phyloP scores from a whole-genome alignment of 2,113 vertebrate species.

The Mastomys coucha region DNA sequence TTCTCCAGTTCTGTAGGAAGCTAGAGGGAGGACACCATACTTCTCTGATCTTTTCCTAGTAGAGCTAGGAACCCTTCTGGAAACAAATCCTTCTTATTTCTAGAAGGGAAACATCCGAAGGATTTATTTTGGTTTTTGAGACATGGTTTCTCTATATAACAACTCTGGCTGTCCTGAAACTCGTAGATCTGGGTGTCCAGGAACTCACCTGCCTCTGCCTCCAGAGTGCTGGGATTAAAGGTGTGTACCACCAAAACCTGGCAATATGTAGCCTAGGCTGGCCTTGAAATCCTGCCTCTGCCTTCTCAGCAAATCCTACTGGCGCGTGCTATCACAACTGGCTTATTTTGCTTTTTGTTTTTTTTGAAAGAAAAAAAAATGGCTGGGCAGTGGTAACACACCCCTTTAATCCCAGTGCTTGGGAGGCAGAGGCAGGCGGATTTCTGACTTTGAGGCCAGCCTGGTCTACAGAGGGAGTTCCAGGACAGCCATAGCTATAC shows the following conservation, averaged over 20 bases:
- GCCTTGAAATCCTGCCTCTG: neutral
- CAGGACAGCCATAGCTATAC: too few species aligned
- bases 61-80: neutral
- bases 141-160: neutral
- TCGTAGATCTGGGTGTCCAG: neutral
- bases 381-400: too few species aligned
- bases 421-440: too few species aligned
- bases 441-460: too few species aligned
- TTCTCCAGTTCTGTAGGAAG: neutral
- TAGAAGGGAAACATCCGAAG: constrained; percentile 42
- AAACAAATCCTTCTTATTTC: constrained; percentile 16
- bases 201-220: neutral
- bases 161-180: neutral
- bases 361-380: neutral
- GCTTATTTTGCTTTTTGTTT: neutral
- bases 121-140: neutral
- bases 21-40: neutral
- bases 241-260: too few species aligned
- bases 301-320: neutral
- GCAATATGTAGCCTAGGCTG: neutral
- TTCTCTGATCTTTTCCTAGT: neutral
- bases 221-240: neutral
- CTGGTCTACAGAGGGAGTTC: too few species aligned
- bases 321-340: neutral
- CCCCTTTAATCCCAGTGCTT: too few species aligned